These are phyloP conservation scores for Cyrtorhinus lividipennis DNA, from an alignment of 1,140 invertebrate genomes.

Conservation along the genomic window DNA sequence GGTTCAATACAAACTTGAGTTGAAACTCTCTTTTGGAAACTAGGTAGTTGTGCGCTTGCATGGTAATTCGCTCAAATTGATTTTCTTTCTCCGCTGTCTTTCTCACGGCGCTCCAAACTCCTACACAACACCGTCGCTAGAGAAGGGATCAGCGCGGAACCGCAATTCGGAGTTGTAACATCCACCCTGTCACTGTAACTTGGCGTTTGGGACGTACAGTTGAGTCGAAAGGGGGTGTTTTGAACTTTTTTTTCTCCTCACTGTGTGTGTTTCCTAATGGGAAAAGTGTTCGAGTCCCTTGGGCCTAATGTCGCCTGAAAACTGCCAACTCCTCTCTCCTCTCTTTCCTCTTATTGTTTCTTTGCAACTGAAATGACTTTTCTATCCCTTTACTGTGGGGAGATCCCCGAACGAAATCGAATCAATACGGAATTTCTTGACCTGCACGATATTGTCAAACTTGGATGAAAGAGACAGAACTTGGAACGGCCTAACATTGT, in stretches of 20 bases:
- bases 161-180: slow-evolving; percentile 6
- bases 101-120: too few species aligned
- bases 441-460: too few species aligned
- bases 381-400: background rate
- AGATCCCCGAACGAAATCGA: background rate
- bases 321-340: slow-evolving; percentile 1
- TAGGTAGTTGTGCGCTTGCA: too few species aligned
- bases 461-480: too few species aligned
- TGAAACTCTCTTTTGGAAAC: too few species aligned
- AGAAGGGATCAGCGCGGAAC: background rate
- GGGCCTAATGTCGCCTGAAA: slow-evolving; percentile 7
- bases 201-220: too few species aligned
- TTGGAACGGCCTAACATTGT: too few species aligned
- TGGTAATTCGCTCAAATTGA: too few species aligned
- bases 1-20: too few species aligned
- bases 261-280: slow-evolving; percentile 9
- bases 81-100: too few species aligned
- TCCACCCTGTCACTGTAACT: slow-evolving; percentile 5
- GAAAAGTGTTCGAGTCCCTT: slow-evolving; percentile 1
- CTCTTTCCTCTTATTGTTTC: background rate
- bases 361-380: slow-evolving; percentile 2
- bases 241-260: background rate
- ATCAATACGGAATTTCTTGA: background rate
- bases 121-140: too few species aligned
- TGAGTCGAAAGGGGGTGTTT: too few species aligned